Evolutionary conservation across 2,888 invertebrate species (phyloP), one percentile per base, ranked within the genome.

Genomic region (Holacanthella duospinosa): DNA sequence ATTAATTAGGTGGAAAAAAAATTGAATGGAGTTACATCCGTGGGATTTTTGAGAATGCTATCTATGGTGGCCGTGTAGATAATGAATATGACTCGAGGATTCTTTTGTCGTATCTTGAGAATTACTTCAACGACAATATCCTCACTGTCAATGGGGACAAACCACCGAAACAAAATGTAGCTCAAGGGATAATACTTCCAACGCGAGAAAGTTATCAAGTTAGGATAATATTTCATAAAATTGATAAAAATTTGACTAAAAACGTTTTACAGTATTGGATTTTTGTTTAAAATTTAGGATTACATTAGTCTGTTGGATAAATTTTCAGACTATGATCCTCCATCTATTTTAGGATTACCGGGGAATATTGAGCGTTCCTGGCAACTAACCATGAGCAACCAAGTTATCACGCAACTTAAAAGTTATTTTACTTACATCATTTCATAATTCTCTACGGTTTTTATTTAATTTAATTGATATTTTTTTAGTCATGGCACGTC

Each of bases 51-150:
- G 85, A 86, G 73, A 83, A 85, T 70, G 87, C 90, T 0, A 86
- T 92, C 58, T 93, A 92, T 75, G 93, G 92, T 0, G 93, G 93
- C 0, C 80, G 90, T 60, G 83, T 93, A 26, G 91, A 92, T 77
- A 89, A 89, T 74, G 77, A 79, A 2, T 85, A 86, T 74, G 93
- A 93, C 76, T 78, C 82, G 68, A 77, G 81, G 29, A 84, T 88
- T 16, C 76, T 90, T 68, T 79, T 79, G 68, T 83, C 86, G 0
- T 88, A 88, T 74, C 77, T 92, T 16, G 76, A 79, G 24, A 80
- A 83, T 61, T 85, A 83, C 74, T 85, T 85, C 68, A 79, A 78
- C 54, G 68, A 69, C 25, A 79, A 80, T 16, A 80, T 82, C 27
- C 79, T 83, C 2, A 78, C 85, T 57, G 75, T 74, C 16, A 58